phyloP scores from a whole-genome alignment of 2,888 invertebrate genomes.

The Icerya purchasi region DNA sequence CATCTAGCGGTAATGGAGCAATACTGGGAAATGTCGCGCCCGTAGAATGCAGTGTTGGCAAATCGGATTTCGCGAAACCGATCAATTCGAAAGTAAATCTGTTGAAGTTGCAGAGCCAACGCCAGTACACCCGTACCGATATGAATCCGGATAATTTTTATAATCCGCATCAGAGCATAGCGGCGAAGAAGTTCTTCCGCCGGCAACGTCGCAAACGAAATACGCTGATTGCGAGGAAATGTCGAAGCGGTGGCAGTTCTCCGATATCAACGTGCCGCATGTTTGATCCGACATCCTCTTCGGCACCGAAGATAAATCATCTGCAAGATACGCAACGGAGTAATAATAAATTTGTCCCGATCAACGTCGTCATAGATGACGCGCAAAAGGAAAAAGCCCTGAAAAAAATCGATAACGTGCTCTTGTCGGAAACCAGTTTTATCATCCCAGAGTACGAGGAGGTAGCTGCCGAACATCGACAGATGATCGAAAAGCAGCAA shows the following conservation, averaged over 20 bases:
- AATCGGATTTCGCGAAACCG: slow-evolving; percentile 1
- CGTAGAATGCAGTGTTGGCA: neutral
- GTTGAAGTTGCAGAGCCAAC: slow-evolving; percentile 44
- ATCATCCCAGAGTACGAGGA: slow-evolving; percentile 10
- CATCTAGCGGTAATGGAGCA: too few relatives aligned
- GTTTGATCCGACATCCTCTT: too few relatives aligned
- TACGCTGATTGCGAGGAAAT: slow-evolving; percentile 7
- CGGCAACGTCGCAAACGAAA: slow-evolving; percentile 53
- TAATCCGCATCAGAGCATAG: slow-evolving; percentile 81
- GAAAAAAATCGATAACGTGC: neutral
- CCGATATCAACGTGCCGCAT: slow-evolving; percentile 3
- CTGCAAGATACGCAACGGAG: neutral
- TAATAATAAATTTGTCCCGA: too few relatives aligned
- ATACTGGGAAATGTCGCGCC: too few relatives aligned
- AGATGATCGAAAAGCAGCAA: too few relatives aligned
- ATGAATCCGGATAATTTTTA: slow-evolving; percentile 38
- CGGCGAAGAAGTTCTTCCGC: slow-evolving; percentile 75
- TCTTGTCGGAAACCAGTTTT: slow-evolving; percentile 7
- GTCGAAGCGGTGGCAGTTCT: slow-evolving; percentile 11
- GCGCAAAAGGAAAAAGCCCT: neutral
- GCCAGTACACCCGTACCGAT: slow-evolving; percentile 49
- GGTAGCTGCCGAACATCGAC: neutral
- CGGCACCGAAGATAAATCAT: neutral
- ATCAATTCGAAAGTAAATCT: slow-evolving; percentile 29
- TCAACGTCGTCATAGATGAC: too few relatives aligned